Evolutionary conservation across 2,113 vertebrate species (phyloP), one percentile per base, ranked within the genome.

Genomic region (Sigmodon hispidus): DNA sequence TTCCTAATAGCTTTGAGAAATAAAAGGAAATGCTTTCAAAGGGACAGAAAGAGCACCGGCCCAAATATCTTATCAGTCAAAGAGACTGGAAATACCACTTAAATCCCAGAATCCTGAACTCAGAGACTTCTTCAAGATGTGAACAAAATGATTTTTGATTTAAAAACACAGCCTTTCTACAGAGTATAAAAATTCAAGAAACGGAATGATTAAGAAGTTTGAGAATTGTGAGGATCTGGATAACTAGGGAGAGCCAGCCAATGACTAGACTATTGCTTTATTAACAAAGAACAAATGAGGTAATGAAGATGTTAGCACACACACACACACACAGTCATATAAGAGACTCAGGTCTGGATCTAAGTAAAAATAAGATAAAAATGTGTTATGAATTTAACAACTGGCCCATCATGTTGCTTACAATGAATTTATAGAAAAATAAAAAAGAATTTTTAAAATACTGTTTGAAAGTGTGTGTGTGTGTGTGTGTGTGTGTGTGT

Each of bases 71-170:
- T 50, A 86, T 45, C 70, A 85, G 73, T 65, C 84, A 81, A 93
- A 83, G 69, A 91, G 85, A 91, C 90, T 92, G 59, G 57, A 89
- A 95, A 80, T 52, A 52, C 40, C 31, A 85, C 15, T 96, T 73
- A 77, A 95, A 96, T 50, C 22, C 36, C 76, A 21, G 29, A 75
- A 80, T 90, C 65, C 57, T 87, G 19, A 84, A 59, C n/a, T 3
- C 16, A 93, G 79, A 93, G 87, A 50, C 88, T 40, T 43, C 7
- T 80, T 91, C 90, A n/a, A 12, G 21, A 61, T 29, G 24, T 61
- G 45, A 80, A n/a, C 72, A 93, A 89, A 91, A 81, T 16, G n/a
- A 17, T 81, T 89, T 87, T 83, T 80, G 17, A 36, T 83, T 93
- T 87, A 8, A n/a, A 83, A 61, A 7, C n/a, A 10, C 4, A 61